These are phyloP conservation scores for Mesocricetus auratus DNA, from an alignment of 2,113 vertebrate species.

Conservation along the genomic window DNA sequence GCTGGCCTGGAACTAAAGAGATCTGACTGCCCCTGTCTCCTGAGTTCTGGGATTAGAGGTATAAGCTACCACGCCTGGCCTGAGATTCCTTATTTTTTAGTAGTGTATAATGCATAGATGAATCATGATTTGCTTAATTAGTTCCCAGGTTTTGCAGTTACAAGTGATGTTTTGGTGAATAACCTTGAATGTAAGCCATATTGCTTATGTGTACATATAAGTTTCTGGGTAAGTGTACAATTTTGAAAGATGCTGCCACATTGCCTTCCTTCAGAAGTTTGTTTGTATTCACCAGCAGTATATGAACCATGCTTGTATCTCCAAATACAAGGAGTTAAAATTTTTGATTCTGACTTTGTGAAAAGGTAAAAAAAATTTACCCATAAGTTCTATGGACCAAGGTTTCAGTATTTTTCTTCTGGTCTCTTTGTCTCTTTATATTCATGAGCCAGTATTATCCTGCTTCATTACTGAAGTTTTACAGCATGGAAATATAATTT, in stretches of 20 bases:
- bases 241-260: conserved; percentile 37
- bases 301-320: background rate
- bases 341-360: background rate
- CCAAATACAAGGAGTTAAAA: background rate
- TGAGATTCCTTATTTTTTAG: background rate
- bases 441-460: background rate
- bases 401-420: conserved; percentile 15
- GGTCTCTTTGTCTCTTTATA: background rate
- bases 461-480: conserved; percentile 54
- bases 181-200: conserved; percentile 55
- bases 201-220: background rate
- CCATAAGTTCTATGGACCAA: background rate
- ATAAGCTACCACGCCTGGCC: background rate
- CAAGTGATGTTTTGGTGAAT: conserved; percentile 4
- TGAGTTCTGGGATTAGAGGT: background rate
- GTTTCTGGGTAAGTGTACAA: background rate
- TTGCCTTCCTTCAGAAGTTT: conserved; percentile 10
- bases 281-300: background rate
- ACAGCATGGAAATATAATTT: conserved; percentile 48
- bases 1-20: background rate
- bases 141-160: background rate
- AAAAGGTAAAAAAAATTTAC: background rate
- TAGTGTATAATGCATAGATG: conserved; percentile 37
- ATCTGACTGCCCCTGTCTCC: background rate
- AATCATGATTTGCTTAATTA: conserved; percentile 59